Base-by-base conservation (phyloP, 2,888 invertebrate genomes). In the Drosophila neutralis region DNA sequence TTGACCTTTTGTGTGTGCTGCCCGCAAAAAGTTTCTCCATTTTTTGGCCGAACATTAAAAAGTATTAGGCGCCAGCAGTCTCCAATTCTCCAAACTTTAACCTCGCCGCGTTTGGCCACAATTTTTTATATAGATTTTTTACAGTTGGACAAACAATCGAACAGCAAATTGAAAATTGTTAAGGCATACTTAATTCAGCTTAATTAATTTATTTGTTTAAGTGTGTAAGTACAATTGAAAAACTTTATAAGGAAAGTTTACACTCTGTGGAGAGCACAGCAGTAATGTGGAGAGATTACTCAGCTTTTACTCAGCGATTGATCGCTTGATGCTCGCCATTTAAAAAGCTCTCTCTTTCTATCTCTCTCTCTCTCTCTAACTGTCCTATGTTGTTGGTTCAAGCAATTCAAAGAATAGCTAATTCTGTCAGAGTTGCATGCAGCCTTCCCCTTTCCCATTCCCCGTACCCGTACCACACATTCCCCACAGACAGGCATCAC, bases 21-120 rank as follows among this genome's bases (percentile, higher is more conserved):
- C 62, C 15, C 8, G 24, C 45, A 45, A 40, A 63, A 80, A 80
- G 60, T 64, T 76, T 40, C 31, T n/a, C 54, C 59, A 54, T 40
- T 58, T 53, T 57, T 72, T 36, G 35, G 49, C 51, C 65, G 68
- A 73, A 87, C 76, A 83, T 82, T 82, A 87, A 85, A 78, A 85
- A 89, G 86, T 87, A 87, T 87, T 88, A 80, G 82, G 77, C 69
- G 69, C 53, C 8, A 36, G 56, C 63, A 72, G 69, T 75, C 69
- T 75, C 73, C 69, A 83, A 63, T n/a, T 7, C 38, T 38, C 56
- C 13, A 2, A n/a, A 27, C 4, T 18, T 24, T 8, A 21, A 24
- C 15, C 54, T 76, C 21, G 27, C 62, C 13, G 18, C 13, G 29
- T 31, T 1, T 15, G 11, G 13, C n/a, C 8, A 6, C 2, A 15